These are phyloP conservation scores for Bursaphelenchus okinawaensis DNA, from an alignment of 2,888 invertebrate species.

Conservation along the genomic window DNA sequence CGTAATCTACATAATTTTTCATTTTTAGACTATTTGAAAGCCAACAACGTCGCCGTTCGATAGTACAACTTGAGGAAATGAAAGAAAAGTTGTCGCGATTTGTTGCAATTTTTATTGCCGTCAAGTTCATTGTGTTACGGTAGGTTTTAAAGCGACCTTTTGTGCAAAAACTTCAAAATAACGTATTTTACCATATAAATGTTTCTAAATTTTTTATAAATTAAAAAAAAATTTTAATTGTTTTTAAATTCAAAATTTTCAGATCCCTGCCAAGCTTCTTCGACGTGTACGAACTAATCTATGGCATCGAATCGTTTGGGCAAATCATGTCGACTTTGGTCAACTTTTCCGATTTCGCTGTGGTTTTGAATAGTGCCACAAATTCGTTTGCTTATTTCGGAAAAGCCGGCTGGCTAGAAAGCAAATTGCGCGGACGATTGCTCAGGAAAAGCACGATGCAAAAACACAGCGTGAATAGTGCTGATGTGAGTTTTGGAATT, in stretches of 20 bases:
- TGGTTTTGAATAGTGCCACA: conserved; percentile 54
- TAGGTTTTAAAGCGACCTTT: neutral
- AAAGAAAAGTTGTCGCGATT: conserved; percentile 49
- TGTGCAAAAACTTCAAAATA: neutral
- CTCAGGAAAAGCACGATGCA: conserved; percentile 19
- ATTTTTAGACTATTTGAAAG: conserved; percentile 50
- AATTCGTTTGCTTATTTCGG: conserved; percentile 55
- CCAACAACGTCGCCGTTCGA: conserved; percentile 44
- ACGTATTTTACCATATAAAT: neutral
- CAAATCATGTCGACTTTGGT: conserved; percentile 45
- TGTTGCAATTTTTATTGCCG: conserved; percentile 54
- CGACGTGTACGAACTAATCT: conserved; percentile 50
- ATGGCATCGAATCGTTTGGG: conserved; percentile 54
- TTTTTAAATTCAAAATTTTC: neutral
- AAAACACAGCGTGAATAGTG: neutral
- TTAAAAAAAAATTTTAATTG: too few species aligned
- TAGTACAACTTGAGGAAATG: conserved; percentile 46
- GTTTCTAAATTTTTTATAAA: too few species aligned
- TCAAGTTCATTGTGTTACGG: conserved; percentile 50
- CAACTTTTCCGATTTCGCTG: conserved; percentile 52
- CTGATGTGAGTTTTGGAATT: neutral
- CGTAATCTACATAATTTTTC: too few species aligned
- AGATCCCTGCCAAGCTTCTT: conserved; percentile 55
- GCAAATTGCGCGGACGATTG: conserved; percentile 23
- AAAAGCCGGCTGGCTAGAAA: conserved; percentile 33